These are phyloP conservation scores for Zaprionus lineosus DNA, from an alignment of 2,888 invertebrate species.

Conservation along the genomic window DNA sequence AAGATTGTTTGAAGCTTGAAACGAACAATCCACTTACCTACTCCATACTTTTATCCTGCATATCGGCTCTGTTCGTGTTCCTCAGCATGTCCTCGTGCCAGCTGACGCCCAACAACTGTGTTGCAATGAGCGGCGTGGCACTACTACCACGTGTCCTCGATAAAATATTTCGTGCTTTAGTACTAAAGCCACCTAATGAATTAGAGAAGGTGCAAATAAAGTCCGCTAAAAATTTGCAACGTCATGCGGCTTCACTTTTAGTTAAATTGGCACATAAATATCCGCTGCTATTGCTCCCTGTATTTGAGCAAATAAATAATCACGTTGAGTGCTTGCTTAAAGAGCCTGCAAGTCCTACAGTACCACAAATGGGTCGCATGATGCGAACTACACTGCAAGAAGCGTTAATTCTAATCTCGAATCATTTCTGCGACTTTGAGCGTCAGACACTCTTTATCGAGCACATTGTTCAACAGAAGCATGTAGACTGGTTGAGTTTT, in stretches of 20 bases:
- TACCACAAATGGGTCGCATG: slow-evolving; percentile 51
- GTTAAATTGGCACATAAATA: slow-evolving; percentile 95
- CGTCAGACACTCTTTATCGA: slow-evolving; percentile 86
- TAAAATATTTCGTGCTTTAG: slow-evolving; percentile 93
- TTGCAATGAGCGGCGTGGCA: slow-evolving; percentile 86
- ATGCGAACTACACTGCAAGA: slow-evolving; percentile 91
- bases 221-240: slow-evolving; percentile 91
- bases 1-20: slow-evolving; percentile 89
- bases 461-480: slow-evolving; percentile 87
- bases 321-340: slow-evolving; percentile 89
- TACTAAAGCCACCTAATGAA: slow-evolving; percentile 88
- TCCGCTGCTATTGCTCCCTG: slow-evolving; percentile 91
- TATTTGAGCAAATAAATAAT: slow-evolving; percentile 92
- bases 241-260: slow-evolving; percentile 94
- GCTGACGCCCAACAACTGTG: slow-evolving; percentile 85
- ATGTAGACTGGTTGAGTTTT: slow-evolving; percentile 87
- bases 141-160: slow-evolving; percentile 91
- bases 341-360: slow-evolving; percentile 85
- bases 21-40: slow-evolving; percentile 91
- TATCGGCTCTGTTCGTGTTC: slow-evolving; percentile 95
- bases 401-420: slow-evolving; percentile 91
- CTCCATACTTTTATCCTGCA: slow-evolving; percentile 93
- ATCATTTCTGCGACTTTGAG: slow-evolving; percentile 93
- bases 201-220: slow-evolving; percentile 84
- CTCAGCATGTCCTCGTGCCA: slow-evolving; percentile 93